Percentiles rank a stretch among this genome's conserved stretches.
These are phyloP conservation scores for Pyrrhosoma nymphula DNA, from an alignment of 2,888 invertebrate genomes.

Conservation along the genomic window DNA sequence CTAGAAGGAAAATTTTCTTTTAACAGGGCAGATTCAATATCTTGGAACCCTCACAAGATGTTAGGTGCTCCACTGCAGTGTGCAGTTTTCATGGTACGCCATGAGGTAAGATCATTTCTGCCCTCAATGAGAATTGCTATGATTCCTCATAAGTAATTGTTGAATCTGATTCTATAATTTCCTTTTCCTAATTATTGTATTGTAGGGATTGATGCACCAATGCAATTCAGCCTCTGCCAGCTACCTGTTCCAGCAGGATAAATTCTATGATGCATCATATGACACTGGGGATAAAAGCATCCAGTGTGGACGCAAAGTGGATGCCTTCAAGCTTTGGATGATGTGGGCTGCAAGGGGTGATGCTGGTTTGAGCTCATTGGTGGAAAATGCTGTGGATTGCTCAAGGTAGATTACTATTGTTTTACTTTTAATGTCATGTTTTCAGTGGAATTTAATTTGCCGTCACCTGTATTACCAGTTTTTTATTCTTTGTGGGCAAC, in stretches of 20 bases:
- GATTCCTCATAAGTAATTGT: not conserved
- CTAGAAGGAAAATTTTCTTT: not conserved
- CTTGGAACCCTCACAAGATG: constrained; percentile 94
- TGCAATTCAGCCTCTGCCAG: constrained; percentile 86
- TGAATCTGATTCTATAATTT: not conserved
- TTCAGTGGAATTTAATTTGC: not conserved
- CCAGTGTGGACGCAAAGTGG: constrained; percentile 96
- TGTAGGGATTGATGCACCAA: constrained; percentile 81
- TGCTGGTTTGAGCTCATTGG: constrained; percentile 80
- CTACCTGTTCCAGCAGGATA: constrained; percentile 91
- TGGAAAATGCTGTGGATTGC: constrained; percentile 84
- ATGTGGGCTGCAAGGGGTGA: constrained; percentile 93
- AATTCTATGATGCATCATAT: constrained; percentile 89
- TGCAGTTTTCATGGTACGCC: constrained; percentile 84
- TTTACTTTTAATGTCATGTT: not conserved
- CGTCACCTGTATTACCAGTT: too few species aligned
- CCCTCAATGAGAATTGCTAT: too few species aligned
- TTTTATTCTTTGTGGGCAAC: too few species aligned
- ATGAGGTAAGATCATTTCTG: constrained; percentile 76
- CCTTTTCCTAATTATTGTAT: constrained; percentile 43
- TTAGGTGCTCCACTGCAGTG: constrained; percentile 90
- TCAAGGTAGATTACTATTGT: constrained; percentile 77
- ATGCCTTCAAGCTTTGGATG: constrained; percentile 95
- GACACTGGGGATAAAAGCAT: constrained; percentile 93
- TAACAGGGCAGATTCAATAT: constrained; percentile 86